phyloP scores from a whole-genome alignment of 1,140 invertebrate genomes.

The Plutomurus gul region DNA sequence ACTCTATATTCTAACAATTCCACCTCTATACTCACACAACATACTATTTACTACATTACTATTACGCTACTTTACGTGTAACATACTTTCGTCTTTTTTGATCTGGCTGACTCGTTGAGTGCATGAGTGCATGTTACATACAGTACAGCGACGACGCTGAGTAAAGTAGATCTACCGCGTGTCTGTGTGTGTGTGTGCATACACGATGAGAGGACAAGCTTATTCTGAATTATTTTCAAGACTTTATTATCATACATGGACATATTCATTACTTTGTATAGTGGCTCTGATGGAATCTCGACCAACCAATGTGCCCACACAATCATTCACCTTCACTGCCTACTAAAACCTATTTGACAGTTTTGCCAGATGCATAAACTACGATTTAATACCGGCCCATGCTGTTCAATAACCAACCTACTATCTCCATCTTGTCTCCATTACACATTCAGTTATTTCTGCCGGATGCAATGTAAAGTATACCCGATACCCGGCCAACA shows the following conservation, averaged over 20 bases:
- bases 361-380: neutral
- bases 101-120: neutral
- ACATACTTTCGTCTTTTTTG: neutral
- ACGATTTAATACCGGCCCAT: neutral
- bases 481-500: too few relatives aligned
- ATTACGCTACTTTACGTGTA: neutral
- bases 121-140: neutral
- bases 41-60: neutral
- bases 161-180: neutral
- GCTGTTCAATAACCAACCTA: too few relatives aligned
- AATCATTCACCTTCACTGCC: conserved; percentile 19
- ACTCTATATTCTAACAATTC: too few relatives aligned
- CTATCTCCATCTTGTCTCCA: too few relatives aligned
- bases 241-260: conserved; percentile 14
- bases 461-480: too few relatives aligned
- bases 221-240: conserved; percentile 8
- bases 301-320: conserved; percentile 12
- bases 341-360: conserved; percentile 11
- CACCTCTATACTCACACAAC: too few relatives aligned
- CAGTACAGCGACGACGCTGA: neutral
- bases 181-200: conserved; percentile 1
- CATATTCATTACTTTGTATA: conserved; percentile 6
- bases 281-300: neutral
- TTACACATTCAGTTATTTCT: too few relatives aligned
- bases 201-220: neutral